Conservation (phyloP, 1,140 invertebrate genomes). For the Rhopalosiphum maidis region DNA sequence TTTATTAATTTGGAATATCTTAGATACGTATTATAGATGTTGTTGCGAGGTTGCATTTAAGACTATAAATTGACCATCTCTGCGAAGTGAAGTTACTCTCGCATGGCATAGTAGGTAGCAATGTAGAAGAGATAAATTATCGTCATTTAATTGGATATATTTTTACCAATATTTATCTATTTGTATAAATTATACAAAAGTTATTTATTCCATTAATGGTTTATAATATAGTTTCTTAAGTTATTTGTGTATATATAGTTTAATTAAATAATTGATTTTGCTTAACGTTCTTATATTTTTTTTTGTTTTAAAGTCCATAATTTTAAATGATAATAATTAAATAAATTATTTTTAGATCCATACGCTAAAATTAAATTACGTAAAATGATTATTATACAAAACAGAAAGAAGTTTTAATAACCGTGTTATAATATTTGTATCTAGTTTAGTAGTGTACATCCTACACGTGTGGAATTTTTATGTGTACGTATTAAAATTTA, state of each 20-base stretch:
- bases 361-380: neutral
- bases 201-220: neutral
- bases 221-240: neutral
- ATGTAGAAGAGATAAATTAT: neutral
- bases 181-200: neutral
- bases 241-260: neutral
- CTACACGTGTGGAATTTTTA: no score
- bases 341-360: neutral
- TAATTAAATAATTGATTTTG: neutral
- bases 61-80: no score
- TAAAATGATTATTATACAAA: neutral
- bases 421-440: neutral
- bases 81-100: no score
- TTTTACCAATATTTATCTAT: neutral
- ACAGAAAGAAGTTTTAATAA: neutral
- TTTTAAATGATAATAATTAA: neutral
- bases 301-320: neutral
- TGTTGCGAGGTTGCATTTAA: no score
- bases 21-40: no score
- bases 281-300: neutral
- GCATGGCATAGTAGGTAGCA: no score
- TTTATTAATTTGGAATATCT: no score
- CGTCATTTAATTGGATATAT: neutral
- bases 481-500: neutral
- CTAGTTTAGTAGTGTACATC: no score